These are phyloP conservation scores for Eudyptes chrysolophus DNA, from an alignment of 2,113 vertebrate species.

Conservation along the genomic window DNA sequence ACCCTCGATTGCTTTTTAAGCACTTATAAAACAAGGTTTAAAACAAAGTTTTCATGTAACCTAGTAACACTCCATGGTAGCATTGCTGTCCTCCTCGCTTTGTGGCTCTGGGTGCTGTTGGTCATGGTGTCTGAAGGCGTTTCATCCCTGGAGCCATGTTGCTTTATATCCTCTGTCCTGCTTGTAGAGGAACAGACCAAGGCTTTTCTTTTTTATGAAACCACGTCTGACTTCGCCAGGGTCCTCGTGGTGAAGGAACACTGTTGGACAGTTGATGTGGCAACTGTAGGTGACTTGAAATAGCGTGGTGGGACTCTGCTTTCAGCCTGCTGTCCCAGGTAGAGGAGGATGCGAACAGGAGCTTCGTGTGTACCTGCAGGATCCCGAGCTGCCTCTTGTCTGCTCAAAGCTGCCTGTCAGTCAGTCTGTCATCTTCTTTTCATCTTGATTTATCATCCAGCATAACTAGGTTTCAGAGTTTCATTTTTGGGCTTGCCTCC, in stretches of 20 bases:
- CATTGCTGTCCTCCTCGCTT: background rate
- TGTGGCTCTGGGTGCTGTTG: background rate
- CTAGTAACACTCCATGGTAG: background rate
- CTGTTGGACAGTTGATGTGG: background rate
- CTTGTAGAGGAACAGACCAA: background rate
- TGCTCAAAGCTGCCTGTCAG: background rate
- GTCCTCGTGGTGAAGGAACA: background rate
- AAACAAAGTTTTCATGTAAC: background rate
- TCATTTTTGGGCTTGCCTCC: constrained; percentile 27
- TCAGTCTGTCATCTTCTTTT: constrained; percentile 50
- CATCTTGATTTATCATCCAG: constrained; percentile 60
- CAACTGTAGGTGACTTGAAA: background rate
- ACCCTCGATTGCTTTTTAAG: background rate
- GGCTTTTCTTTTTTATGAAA: background rate
- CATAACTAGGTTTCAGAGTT: constrained; percentile 47
- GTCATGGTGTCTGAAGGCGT: background rate
- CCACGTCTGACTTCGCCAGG: background rate
- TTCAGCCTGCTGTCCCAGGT: background rate
- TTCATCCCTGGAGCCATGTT: background rate
- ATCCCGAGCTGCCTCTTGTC: background rate
- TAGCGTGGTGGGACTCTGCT: background rate
- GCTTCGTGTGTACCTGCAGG: background rate
- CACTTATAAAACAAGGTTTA: background rate
- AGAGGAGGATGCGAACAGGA: background rate
- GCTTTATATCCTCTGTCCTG: background rate